Conservation (phyloP, 1,140 invertebrate genomes). For the Ephestia elutella region DNA sequence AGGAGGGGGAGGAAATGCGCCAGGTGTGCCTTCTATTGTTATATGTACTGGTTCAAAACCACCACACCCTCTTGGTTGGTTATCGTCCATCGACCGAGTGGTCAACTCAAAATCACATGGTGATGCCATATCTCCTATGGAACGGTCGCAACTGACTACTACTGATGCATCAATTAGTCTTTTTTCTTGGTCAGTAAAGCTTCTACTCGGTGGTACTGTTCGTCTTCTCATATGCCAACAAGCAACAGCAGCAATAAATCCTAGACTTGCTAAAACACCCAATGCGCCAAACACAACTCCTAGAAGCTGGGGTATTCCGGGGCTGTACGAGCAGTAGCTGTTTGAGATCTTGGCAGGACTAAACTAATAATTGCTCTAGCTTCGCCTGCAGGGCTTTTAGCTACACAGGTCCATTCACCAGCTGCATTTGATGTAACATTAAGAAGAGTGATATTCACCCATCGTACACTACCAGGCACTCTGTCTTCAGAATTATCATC, state of each 20-base stretch:
- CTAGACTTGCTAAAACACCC: slow-evolving; percentile 54
- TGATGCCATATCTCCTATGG: slow-evolving; percentile 71
- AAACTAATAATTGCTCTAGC: slow-evolving; percentile 65
- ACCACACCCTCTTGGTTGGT: slow-evolving; percentile 50
- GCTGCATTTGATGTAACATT: slow-evolving; percentile 68
- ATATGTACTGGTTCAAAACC: slow-evolving; percentile 77
- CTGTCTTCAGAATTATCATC: slow-evolving; percentile 52
- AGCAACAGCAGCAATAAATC: slow-evolving; percentile 58
- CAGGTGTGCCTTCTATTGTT: slow-evolving; percentile 81
- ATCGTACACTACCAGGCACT: slow-evolving; percentile 62
- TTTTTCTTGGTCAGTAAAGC: slow-evolving; percentile 90
- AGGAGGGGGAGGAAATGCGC: slow-evolving; percentile 66
- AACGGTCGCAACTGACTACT: slow-evolving; percentile 83
- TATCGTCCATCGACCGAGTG: slow-evolving; percentile 55
- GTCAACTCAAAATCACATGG: slow-evolving; percentile 77
- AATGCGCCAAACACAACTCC: slow-evolving; percentile 66
- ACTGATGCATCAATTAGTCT: slow-evolving; percentile 84
- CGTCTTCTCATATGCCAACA: slow-evolving; percentile 69
- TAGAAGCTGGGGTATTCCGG: slow-evolving; percentile 67
- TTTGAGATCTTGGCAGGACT: slow-evolving; percentile 59
- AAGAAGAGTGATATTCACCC: slow-evolving; percentile 67
- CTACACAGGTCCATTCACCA: slow-evolving; percentile 69
- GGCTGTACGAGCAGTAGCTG: slow-evolving; percentile 57
- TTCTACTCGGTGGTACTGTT: slow-evolving; percentile 81
- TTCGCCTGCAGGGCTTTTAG: slow-evolving; percentile 62